Evolutionary conservation across 2,113 vertebrate genomes (phyloP).

Genomic region (Perca flavescens): DNA sequence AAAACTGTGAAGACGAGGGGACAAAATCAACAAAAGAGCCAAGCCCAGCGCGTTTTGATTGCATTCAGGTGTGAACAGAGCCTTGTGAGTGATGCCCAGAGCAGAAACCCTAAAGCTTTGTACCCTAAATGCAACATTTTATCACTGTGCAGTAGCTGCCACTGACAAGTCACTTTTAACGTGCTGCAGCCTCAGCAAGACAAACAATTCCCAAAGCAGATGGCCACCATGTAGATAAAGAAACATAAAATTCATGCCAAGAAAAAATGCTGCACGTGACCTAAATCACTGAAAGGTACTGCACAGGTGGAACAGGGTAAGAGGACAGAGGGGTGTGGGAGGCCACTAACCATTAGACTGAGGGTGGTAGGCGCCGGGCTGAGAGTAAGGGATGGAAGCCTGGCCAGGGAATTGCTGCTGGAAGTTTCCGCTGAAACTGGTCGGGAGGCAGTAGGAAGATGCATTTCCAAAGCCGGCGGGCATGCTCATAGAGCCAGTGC

Average conservation of each 20-base stretch:
- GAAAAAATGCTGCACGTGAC: background rate
- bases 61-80: conserved; percentile 62
- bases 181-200: background rate
- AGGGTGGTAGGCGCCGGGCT: conserved; percentile 91
- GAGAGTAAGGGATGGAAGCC: conserved; percentile 91
- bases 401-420: conserved; percentile 95
- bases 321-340: conserved; percentile 42
- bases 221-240: background rate
- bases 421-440: conserved; percentile 97
- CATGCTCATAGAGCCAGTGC: conserved; percentile 98
- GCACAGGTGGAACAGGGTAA: conserved; percentile 34
- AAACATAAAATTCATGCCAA: background rate
- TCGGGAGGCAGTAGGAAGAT: conserved; percentile 94
- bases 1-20: background rate
- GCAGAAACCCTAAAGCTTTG: conserved; percentile 12
- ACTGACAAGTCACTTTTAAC: conserved; percentile 7
- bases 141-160: conserved; percentile 63
- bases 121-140: conserved; percentile 57
- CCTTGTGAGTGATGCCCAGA: background rate
- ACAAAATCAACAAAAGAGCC: background rate
- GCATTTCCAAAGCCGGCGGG: conserved; percentile 94
- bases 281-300: conserved; percentile 42
- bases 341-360: conserved; percentile 93
- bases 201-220: conserved; percentile 2
- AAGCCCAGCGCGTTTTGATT: conserved; percentile 32